These are phyloP conservation scores for Vanacampus margaritifer DNA, from an alignment of 2,113 vertebrate species.

Conservation along the genomic window DNA sequence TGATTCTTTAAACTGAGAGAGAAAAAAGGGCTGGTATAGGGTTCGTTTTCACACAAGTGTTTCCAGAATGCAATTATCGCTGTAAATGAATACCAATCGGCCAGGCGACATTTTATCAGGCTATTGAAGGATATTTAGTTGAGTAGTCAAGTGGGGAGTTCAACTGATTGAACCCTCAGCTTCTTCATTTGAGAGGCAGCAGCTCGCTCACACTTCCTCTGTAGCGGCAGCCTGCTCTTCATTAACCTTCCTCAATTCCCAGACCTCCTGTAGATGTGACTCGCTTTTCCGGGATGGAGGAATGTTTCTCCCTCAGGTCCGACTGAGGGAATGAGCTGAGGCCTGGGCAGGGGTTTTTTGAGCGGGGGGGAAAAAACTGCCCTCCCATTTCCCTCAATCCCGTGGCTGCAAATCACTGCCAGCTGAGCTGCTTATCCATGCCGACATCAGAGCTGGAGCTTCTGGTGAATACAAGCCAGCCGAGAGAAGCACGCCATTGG, in stretches of 20 bases:
- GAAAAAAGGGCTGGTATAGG: neutral
- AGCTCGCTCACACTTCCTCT: conserved; percentile 22
- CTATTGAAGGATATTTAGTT: neutral
- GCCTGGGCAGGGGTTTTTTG: conserved; percentile 60
- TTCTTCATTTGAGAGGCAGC: conserved; percentile 23
- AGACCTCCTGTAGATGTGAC: conserved; percentile 68
- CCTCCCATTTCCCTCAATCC: conserved; percentile 34
- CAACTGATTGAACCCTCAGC: neutral
- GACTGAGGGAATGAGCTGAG: conserved; percentile 59
- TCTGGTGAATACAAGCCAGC: conserved; percentile 34
- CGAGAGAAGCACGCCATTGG: conserved; percentile 17
- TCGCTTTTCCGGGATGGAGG: conserved; percentile 70
- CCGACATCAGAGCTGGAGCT: conserved; percentile 38
- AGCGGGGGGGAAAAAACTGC: conserved; percentile 27
- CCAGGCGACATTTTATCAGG: neutral
- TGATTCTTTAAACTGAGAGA: neutral
- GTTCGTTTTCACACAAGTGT: neutral
- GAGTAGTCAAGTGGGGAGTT: conserved; percentile 9
- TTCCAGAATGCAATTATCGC: neutral
- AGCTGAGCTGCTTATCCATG: conserved; percentile 59
- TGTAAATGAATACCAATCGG: neutral
- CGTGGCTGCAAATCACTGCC: conserved; percentile 65
- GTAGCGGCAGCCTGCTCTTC: conserved; percentile 62
- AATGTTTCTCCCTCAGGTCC: conserved; percentile 67
- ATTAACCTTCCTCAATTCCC: conserved; percentile 71